Evolutionary conservation across 2,888 invertebrate species (phyloP), one percentile per base, ranked within the genome.

Genomic region (Pseudococcus jackbeardsleyi): DNA sequence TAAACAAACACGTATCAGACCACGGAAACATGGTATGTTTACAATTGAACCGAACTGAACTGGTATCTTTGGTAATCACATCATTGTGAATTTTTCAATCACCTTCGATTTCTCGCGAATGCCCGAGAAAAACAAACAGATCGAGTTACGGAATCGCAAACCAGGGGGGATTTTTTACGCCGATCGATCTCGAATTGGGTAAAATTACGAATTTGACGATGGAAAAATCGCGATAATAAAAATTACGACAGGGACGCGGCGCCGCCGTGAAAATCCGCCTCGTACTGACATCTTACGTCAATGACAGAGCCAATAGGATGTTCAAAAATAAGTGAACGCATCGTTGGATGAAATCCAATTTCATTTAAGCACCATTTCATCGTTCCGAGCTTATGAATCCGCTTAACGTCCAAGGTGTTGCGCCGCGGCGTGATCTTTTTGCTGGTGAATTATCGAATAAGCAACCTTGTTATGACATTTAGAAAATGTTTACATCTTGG

Each of bases 1-100:
- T 84, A 85, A 88, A 88, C 33, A 88, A 72, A 50, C 88, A 88
- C 19, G 85, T 85, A 77, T 88, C 88, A 15, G 88, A 88, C 88
- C 88, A 88, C 15, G 88, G 88, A 68, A 88, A 88, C 88, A 88
- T 88, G 64, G 64, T 64, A 64, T n/a, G n/a, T n/a, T n/a, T n/a
- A n/a, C n/a, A 22, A 64, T 22, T 33, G 26, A 33, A 33, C 26
- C 26, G 26, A 22, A 64, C 19, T 22, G 19, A 64, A 64, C 64
- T 22, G 64, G 64, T 54, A 54, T 54, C 5, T 54, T 5, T n/a
- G n/a, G 54, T 50, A 59, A 84, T 82, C 59, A 54, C 33, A 54
- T 22, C 22, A 54, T 33, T 22, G 15, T 22, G 22, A 64, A 22
- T 64, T 9, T 0, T 22, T 22, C 19, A 11, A 22, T 64, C 22